These are phyloP conservation scores for Myotis pilosus DNA, from an alignment of 2,797 vertebrate genomes.

Conservation along the genomic window DNA sequence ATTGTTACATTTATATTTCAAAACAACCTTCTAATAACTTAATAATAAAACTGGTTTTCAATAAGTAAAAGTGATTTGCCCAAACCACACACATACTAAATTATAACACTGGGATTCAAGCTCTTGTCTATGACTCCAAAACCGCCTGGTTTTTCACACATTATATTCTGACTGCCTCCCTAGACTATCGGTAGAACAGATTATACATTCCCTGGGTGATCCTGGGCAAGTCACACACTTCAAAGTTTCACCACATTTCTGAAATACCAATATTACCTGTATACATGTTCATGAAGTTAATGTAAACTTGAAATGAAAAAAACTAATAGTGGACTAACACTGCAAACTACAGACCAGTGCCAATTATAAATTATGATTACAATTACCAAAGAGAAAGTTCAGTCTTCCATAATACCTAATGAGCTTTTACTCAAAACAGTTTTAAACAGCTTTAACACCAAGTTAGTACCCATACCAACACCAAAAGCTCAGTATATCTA, in stretches of 20 bases:
- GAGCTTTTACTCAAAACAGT: slow-evolving; percentile 14
- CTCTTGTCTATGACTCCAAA: background rate
- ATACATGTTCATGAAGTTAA: background rate
- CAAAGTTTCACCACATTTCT: background rate
- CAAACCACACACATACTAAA: background rate
- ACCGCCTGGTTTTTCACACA: background rate
- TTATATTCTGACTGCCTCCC: background rate
- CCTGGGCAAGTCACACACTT: background rate
- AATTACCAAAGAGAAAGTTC: slow-evolving; percentile 11
- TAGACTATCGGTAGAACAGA: background rate
- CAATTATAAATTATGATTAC: slow-evolving; percentile 10
- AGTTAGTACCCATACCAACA: background rate
- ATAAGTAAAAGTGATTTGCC: background rate
- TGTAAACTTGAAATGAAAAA: background rate
- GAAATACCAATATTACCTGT: background rate
- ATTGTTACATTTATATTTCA: background rate
- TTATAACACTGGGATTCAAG: background rate
- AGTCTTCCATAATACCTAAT: background rate
- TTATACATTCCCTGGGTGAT: background rate
- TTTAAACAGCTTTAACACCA: slow-evolving; percentile 28
- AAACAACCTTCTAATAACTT: background rate
- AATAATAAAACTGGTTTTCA: slow-evolving; percentile 36
- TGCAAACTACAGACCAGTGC: background rate
- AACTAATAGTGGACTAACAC: background rate
- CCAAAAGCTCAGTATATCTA: background rate